Conservation (phyloP, 2,888 invertebrate genomes). For the Drosophila pseudotalamancana region DNA sequence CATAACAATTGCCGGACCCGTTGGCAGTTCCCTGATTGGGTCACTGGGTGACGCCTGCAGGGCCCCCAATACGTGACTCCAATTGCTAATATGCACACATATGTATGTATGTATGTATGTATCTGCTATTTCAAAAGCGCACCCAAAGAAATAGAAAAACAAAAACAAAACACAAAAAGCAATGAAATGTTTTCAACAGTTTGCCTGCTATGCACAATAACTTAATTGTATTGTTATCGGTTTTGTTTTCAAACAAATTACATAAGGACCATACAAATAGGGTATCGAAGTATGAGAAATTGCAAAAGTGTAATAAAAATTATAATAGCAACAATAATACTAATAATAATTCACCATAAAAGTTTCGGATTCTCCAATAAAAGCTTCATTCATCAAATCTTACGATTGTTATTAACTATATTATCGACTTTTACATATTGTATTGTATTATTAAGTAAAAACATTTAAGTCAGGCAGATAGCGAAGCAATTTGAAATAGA, state of each 20-base stretch:
- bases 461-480: too few relatives aligned
- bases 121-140: slow-evolving; percentile 24
- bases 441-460: too few relatives aligned
- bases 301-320: not conserved
- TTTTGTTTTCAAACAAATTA: slow-evolving; percentile 27
- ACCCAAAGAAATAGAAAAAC: slow-evolving; percentile 16
- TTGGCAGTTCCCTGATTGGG: slow-evolving; percentile 37
- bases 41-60: slow-evolving; percentile 37
- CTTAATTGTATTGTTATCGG: slow-evolving; percentile 12
- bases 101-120: not conserved
- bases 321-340: not conserved
- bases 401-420: too few relatives aligned
- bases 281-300: not conserved
- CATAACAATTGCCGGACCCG: slow-evolving; percentile 30
- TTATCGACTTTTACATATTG: too few relatives aligned
- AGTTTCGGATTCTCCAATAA: too few relatives aligned
- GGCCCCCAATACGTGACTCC: slow-evolving; percentile 52
- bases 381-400: too few relatives aligned
- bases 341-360: too few relatives aligned
- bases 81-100: slow-evolving; percentile 30
- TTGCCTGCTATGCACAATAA: slow-evolving; percentile 41
- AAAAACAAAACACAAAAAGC: slow-evolving; percentile 15
- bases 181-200: slow-evolving; percentile 42
- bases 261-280: slow-evolving; percentile 28
- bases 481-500: too few relatives aligned